These are phyloP conservation scores for Sarcoramphus papa DNA, from an alignment of 2,797 vertebrate species.

Conservation along the genomic window DNA sequence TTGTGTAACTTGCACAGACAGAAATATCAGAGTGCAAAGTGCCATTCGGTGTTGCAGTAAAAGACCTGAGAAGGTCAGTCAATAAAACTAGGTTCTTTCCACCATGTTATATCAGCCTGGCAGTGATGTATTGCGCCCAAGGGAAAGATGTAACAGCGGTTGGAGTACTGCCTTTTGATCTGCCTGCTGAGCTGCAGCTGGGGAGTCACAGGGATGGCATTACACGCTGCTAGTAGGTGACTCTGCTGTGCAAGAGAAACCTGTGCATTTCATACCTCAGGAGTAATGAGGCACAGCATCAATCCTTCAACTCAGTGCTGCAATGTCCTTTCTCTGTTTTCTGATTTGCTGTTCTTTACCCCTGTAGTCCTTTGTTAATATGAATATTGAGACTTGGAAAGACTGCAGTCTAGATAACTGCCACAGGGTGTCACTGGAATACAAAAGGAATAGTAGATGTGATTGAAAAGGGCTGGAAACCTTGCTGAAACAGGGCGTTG, in stretches of 20 bases:
- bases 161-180: background rate
- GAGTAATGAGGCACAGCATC: background rate
- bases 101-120: background rate
- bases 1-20: background rate
- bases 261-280: background rate
- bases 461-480: background rate
- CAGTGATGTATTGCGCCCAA: background rate
- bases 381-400: rapidly evolving
- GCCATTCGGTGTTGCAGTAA: background rate
- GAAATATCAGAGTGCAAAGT: background rate
- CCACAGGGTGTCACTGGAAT: slow-evolving; percentile 47
- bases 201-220: background rate
- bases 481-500: background rate
- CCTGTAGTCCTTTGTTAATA: background rate
- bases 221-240: background rate
- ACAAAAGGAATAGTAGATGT: background rate
- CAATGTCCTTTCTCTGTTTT: background rate
- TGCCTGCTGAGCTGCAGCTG: background rate
- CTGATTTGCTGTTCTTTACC: background rate
- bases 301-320: background rate
- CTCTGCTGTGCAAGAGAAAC: background rate
- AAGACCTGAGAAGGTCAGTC: background rate
- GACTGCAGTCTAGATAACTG: background rate
- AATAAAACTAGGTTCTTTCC: background rate
- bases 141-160: background rate